Base-by-base conservation (phyloP, 35 echinoderm and acorn worm species). In the Apostichopus japonicus region DNA sequence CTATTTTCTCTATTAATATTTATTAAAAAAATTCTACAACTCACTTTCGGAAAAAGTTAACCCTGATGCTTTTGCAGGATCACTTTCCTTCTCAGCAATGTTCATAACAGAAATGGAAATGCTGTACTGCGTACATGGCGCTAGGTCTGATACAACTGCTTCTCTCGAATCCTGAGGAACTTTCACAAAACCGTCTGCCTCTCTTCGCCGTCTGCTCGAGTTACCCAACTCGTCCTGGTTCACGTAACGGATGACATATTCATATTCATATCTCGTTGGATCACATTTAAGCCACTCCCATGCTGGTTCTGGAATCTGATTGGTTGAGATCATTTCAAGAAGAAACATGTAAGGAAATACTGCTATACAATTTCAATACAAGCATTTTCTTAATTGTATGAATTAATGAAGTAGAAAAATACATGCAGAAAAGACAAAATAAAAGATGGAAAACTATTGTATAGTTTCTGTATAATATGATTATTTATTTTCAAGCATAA, bases 271-370 rank as follows among this genome's bases (percentile, higher is more conserved):
- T 58, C 15, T 84, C 54, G 15, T 13, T 9, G 81, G 81, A 24
- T 84, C 81, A 24, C 81, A 84, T 57, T 84, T 53, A 16, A 84
- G 55, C 81, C 81, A 84, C 54, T 84, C 81, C 55, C 54, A 84
- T 84, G 54, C 7, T 84, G 81, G 81, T 23, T 59, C 54, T 23
- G 81, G 81, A 11, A 84, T 55, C 81, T 84, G 23, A 84, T 53
- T 58, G n/a, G 51, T 9, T 57, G 17, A 24, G n/a, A 61, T 8
- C 1, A 61, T 10, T 13, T 10, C 7, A 13, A 61, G 57, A 61
- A 13, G 57, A 61, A 61, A 61, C 57, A 10, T 25, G 51, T 17
- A 51, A 24, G 13, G 24, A 79, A 11, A 51, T 79, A 13, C 19
- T 79, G 24, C 24, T 79, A 21, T 24, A 79, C 15, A 23, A 23